Base-by-base conservation (phyloP, 2,888 invertebrate genomes). In the Conops quadrifasciatus region DNA sequence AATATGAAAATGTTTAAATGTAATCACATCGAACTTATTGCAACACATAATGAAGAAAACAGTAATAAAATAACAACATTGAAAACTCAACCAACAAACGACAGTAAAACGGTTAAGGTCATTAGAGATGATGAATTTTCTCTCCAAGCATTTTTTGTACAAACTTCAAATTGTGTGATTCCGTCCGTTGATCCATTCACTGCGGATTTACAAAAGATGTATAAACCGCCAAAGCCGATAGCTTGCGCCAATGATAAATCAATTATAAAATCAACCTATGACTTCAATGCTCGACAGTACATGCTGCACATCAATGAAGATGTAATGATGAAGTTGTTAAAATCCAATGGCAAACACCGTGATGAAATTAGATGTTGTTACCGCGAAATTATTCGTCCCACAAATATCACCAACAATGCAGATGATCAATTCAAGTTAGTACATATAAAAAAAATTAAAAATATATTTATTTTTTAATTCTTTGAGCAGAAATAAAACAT, bases 151-250 rank as follows among this genome's bases (percentile, higher is more conserved):
- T 86, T 77, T 73, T 80, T 81, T 68, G 85, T 86, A 1, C 81
- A 88, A 84, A 91, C 88, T 72, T 83, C 88, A 11, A 87, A 87
- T 77, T 92, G 92, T 78, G 88, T 87, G 75, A 91, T 92, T 81
- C 87, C 89, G 2, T 88, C 90, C 67, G 76, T 90, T 59, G 87
- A 90, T 78, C 88, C 90, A 3, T 89, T 89, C 72, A 88, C 89
- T 68, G 71, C 77, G 7, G 87, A 88, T 73, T 86, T 87, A 2
- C 84, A 83, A 71, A 83, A 84, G 72, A 88, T 88, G 65, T 88
- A 88, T 71, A 84, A 86, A 36, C 87, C 87, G 51, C 83, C 85
- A 66, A 84, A 85, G 58, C 89, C 88, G 72, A 86, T 87, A 64
- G 75, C 85, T 0, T 91, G 91, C 77, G 83, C 87, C n/a, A 81